Evolutionary conservation across 2,888 invertebrate genomes (phyloP).

Genomic region (Drosophila infuscata): DNA sequence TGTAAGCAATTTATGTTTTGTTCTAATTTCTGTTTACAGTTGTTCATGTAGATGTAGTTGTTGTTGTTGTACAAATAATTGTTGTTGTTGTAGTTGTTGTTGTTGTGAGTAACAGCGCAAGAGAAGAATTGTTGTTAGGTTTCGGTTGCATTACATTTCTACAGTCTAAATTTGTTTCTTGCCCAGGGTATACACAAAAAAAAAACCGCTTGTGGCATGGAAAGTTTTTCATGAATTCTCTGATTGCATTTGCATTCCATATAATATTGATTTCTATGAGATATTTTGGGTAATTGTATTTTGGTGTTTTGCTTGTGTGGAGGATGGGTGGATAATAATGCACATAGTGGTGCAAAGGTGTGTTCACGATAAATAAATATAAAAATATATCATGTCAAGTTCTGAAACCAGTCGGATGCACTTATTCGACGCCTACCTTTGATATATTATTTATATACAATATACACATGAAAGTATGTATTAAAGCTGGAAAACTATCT

Average conservation of each 20-base stretch:
- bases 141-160: conserved; percentile 52
- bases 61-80: conserved; percentile 22
- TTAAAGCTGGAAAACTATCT: conserved; percentile 38
- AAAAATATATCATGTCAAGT: conserved; percentile 45
- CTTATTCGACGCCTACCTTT: conserved; percentile 11
- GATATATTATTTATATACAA: conserved; percentile 34
- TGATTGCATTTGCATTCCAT: conserved; percentile 62
- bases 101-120: conserved; percentile 73
- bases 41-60: conserved; percentile 27
- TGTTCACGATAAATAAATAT: conserved; percentile 45
- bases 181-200: conserved; percentile 40
- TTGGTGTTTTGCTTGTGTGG: conserved; percentile 33
- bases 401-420: conserved; percentile 46
- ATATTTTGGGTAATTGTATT: conserved; percentile 19
- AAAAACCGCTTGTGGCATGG: conserved; percentile 58
- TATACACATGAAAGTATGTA: conserved; percentile 21
- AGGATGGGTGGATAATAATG: conserved; percentile 36
- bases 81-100: conserved; percentile 40
- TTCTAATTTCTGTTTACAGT: conserved; percentile 82
- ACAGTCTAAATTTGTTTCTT: conserved; percentile 47
- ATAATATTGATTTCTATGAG: conserved; percentile 24
- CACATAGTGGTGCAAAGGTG: conserved; percentile 42
- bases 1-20: conserved; percentile 79
- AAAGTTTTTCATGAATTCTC: conserved; percentile 73
- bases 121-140: conserved; percentile 76